Conservation (phyloP, 2,797 vertebrate species). For the Chrosomus eos region DNA sequence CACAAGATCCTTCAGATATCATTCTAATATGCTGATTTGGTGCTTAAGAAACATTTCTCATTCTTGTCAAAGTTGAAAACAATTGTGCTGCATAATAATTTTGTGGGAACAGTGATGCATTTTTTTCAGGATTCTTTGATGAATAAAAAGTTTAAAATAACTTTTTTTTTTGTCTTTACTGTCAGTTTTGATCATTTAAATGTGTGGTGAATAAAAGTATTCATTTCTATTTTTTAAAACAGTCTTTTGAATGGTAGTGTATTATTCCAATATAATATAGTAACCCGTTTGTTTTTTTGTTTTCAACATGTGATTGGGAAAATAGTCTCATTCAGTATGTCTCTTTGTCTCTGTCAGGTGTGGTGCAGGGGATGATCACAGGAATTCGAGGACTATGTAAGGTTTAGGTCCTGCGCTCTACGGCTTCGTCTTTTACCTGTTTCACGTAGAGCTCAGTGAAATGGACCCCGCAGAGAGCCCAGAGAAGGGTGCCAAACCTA, state of each 20-base stretch:
- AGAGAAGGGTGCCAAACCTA: constrained; percentile 82
- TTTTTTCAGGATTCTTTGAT: no score
- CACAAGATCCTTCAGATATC: not conserved
- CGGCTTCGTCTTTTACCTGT: constrained; percentile 90
- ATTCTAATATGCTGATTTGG: not conserved
- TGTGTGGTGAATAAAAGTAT: not conserved
- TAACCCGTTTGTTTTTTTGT: not conserved
- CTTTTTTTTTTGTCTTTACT: not conserved
- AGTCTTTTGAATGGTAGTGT: not conserved
- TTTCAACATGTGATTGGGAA: not conserved
- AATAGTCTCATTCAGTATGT: not conserved
- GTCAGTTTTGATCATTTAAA: not conserved
- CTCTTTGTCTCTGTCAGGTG: constrained; percentile 71
- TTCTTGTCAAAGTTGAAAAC: not conserved
- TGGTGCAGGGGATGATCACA: constrained; percentile 94
- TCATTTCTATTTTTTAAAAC: not conserved
- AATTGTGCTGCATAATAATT: not conserved
- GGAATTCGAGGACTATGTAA: constrained; percentile 90
- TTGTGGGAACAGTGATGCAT: not conserved
- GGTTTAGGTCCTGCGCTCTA: constrained; percentile 89
- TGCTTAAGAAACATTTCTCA: not conserved
- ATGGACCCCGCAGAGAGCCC: constrained; percentile 78
- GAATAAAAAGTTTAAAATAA: not conserved
- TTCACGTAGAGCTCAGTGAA: constrained; percentile 88
- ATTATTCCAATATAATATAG: not conserved